Evolutionary conservation across 2,888 invertebrate genomes (phyloP).

Genomic region (Diaprepes abbreviatus): DNA sequence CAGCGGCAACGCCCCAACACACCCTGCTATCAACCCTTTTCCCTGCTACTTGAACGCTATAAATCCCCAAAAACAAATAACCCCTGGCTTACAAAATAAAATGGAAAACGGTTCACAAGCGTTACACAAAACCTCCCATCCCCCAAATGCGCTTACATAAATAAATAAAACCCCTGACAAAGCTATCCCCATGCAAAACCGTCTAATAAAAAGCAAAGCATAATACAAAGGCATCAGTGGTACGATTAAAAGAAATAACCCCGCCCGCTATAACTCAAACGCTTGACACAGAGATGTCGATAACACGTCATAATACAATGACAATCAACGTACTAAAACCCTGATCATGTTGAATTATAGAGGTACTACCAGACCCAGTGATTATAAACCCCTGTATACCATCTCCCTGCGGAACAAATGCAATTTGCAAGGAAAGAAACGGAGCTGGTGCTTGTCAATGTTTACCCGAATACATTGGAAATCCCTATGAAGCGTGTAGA

Average conservation of each 20-base stretch:
- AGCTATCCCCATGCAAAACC: conserved; percentile 37
- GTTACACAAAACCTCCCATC: conserved; percentile 49
- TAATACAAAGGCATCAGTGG: conserved; percentile 39
- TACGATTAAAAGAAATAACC: conserved; percentile 34
- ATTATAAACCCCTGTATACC: conserved; percentile 75
- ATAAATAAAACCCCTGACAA: conserved; percentile 33
- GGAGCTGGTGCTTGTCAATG: conserved; percentile 82
- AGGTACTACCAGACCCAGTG: conserved; percentile 54
- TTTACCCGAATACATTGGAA: conserved; percentile 79
- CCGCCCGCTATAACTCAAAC: conserved; percentile 22
- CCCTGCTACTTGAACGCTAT: conserved; percentile 41
- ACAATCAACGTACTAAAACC: conserved; percentile 7
- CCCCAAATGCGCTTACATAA: conserved; percentile 35
- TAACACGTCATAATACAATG: not conserved
- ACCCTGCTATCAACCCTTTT: conserved; percentile 53
- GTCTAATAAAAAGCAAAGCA: conserved; percentile 54
- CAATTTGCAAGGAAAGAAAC: conserved; percentile 80
- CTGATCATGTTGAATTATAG: conserved; percentile 49
- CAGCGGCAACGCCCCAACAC: conserved; percentile 57
- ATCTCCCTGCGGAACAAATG: conserved; percentile 77
- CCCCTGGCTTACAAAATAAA: conserved; percentile 51
- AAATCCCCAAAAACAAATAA: conserved; percentile 50
- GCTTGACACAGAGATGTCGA: not conserved
- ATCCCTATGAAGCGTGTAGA: conserved; percentile 82
- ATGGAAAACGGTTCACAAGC: conserved; percentile 55